Evolutionary conservation across 2,113 vertebrate genomes (phyloP).

Genomic region (Leucoraja erinaceus): DNA sequence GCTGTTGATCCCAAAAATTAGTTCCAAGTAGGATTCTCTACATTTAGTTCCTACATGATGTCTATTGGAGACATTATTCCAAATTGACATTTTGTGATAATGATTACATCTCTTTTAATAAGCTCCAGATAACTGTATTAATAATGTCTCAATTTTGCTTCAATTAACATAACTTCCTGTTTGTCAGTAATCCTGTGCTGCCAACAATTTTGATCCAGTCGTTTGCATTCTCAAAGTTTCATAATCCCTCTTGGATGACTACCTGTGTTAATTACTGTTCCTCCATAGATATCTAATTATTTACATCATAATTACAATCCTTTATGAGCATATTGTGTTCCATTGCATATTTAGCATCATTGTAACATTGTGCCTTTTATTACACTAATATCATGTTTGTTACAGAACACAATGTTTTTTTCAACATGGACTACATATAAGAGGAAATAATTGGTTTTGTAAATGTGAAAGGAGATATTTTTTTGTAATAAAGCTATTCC

Average conservation of each 20-base stretch:
- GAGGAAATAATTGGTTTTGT: not conserved
- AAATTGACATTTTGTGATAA: not conserved
- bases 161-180: not conserved
- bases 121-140: not conserved
- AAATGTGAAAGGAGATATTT: not conserved
- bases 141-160: not conserved
- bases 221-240: not conserved
- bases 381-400: not conserved
- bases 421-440: not conserved
- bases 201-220: not conserved
- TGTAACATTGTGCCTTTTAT: not conserved
- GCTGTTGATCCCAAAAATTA: not conserved
- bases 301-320: not conserved
- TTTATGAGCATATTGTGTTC: not conserved
- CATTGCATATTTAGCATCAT: not conserved
- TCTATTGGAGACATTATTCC: not conserved
- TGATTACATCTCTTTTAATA: not conserved
- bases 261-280: not conserved
- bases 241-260: not conserved
- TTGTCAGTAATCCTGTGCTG: not conserved
- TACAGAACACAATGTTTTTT: not conserved
- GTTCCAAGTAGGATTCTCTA: too few relatives aligned
- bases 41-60: not conserved
- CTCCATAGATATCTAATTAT: not conserved
- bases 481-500: not conserved